Base-by-base conservation (phyloP, 2,113 vertebrate species). In the Colistium nudipinnis region DNA sequence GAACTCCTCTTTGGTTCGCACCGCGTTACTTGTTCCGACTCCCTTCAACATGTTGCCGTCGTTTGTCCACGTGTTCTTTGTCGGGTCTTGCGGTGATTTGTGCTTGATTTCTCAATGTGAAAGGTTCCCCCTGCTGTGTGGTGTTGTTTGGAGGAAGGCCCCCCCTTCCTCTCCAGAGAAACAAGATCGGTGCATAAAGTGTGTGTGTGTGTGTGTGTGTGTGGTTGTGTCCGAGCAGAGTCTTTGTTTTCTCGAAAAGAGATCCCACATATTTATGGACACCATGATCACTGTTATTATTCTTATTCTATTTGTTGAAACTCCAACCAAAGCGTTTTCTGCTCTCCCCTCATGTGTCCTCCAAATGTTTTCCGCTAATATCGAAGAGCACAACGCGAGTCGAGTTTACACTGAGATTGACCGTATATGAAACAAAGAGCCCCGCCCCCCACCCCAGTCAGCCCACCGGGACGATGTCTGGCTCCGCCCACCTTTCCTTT, bases 351-450 rank as follows among this genome's bases (percentile, higher is more conserved):
- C 64, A 48, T 43, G 68, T 80, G 70, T 83, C 84, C 70, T 82
- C 80, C 53, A 74, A 79, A 69, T 10, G 22, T 86, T 70, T 9
- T 36, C 76, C 66, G 28, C 74, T 72, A 66, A 72, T 72, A 74
- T 82, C 61, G 66, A 86, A 89, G 88, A 91, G 89, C 90, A 92
- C 90, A 91, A 92, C 28, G 68, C 59, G 17, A 88, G 78, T 87
- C 66, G 25, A 81, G 88, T 92, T 90, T 91, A 92, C 88, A 81
- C 57, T 28, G 25, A 74, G 47, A 56, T 24, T 19, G 59, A 74
- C 0, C 41, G 51, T 45, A 48, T 63, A 80, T 19, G 22, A n/a
- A 56, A 51, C 38, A 55, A 47, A n/a, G n/a, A n/a, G n/a, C n/a
- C n/a, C n/a, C 24, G 59, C 47, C 60, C 72, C 43, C 56, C 24